phyloP scores from a whole-genome alignment of 2,888 invertebrate genomes.

The Bombylius discolor region DNA sequence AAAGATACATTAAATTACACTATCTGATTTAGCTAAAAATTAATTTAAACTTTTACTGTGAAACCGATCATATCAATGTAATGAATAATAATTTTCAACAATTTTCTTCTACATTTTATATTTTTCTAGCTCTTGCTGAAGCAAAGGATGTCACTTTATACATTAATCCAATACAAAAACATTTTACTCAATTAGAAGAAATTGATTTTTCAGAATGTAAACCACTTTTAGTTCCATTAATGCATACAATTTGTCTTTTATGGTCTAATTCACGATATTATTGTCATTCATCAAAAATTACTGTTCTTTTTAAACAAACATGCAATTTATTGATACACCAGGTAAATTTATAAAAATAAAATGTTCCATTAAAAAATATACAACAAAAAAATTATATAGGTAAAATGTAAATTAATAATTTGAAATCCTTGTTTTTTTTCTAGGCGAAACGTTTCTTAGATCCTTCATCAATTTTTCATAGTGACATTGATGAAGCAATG shows the following conservation, averaged over 20 bases:
- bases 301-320: slow-evolving; percentile 77
- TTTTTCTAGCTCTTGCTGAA: slow-evolving; percentile 61
- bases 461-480: slow-evolving; percentile 84
- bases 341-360: slow-evolving; percentile 37
- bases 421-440: slow-evolving; percentile 20
- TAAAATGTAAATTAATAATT: not conserved
- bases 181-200: slow-evolving; percentile 68
- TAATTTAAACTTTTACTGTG: too few species aligned
- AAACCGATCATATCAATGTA: too few species aligned
- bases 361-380: not conserved
- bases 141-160: slow-evolving; percentile 82
- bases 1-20: too few species aligned
- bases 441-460: slow-evolving; percentile 81
- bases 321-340: slow-evolving; percentile 81
- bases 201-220: slow-evolving; percentile 75
- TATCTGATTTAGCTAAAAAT: too few species aligned
- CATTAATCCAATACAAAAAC: slow-evolving; percentile 67
- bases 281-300: slow-evolving; percentile 76
- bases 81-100: too few species aligned
- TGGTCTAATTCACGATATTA: slow-evolving; percentile 88
- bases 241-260: slow-evolving; percentile 77
- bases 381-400: too few species aligned
- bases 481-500: slow-evolving; percentile 86
- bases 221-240: slow-evolving; percentile 57
- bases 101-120: too few species aligned